Evolutionary conservation across 2,113 vertebrate species (phyloP), one percentile per base, ranked within the genome.

Genomic region (Cyprinus carpio): DNA sequence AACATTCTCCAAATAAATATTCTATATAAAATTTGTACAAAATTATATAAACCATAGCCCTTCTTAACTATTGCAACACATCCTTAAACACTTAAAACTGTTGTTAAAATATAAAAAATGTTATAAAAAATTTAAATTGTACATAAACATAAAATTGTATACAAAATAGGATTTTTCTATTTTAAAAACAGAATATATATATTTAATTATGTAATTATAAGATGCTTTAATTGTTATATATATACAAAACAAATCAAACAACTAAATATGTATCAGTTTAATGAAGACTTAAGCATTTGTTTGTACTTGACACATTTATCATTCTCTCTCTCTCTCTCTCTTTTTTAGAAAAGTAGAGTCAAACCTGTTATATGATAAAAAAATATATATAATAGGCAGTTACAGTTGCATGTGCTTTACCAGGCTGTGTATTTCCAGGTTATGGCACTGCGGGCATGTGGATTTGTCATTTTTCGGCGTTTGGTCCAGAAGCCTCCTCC

Each of bases 391-490:
- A n/a, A 75, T 49, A 49, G 1, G 18, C 29, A 31, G 16, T 37
- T 46, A 27, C 16, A 34, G 8, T 23, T 60, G 11, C 60, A 15
- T 51, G 58, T 65, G 9, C 6, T 29, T 72, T 75, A 76, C 29
- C 43, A 4, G 20, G 65, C 20, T 75, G 16, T 54, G 64, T 72
- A 72, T 82, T 87, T 81, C 25, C 83, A 88, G 87, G 65, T 82
- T 72, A 96, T 98, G 98, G 94, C 94, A 2, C 85, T 98, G 60
- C 93, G 96, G 85, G 98, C 98, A 0, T 98, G 98, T 91, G 98
- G 98, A 76, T 92, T 99, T 89, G 97, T 99, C 86, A 93, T 99
- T 90, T 99, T 97, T 90, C 95, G 98, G 65, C 96, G 94, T 85
- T 87, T 96, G 27, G 88, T 84, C 43, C 79, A 89, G 13, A 40